Evolutionary conservation across 2,888 invertebrate species (phyloP).

Genomic region (Crepidodera aurea): DNA sequence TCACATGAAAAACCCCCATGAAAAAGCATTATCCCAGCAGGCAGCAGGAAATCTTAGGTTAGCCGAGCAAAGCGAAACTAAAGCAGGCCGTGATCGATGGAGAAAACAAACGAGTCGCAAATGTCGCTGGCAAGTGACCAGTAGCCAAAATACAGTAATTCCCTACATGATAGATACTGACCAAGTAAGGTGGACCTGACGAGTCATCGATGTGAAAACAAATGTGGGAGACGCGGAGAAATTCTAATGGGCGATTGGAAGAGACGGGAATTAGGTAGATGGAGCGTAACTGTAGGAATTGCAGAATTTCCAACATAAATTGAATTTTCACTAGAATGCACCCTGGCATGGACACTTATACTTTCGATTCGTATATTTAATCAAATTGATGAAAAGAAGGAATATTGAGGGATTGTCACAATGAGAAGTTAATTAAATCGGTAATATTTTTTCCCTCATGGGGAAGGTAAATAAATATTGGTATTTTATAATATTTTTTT

Average conservation of each 20-base stretch:
- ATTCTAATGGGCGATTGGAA: conserved; percentile 40
- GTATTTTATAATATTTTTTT: too few relatives aligned
- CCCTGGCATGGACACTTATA: conserved; percentile 54
- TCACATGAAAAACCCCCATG: background rate
- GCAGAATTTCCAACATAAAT: conserved; percentile 61
- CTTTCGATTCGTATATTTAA: conserved; percentile 51
- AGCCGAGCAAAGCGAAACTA: background rate
- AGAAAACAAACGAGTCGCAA: conserved; percentile 49
- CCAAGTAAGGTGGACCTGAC: conserved; percentile 30
- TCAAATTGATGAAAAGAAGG: conserved; percentile 34
- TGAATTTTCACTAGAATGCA: conserved; percentile 60
- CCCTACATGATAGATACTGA: conserved; percentile 58
- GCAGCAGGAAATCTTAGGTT: conserved; percentile 7
- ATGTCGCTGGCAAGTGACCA: conserved; percentile 61
- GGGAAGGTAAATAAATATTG: too few relatives aligned
- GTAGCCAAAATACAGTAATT: conserved; percentile 58
- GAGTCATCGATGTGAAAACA: background rate
- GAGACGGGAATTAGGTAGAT: conserved; percentile 57
- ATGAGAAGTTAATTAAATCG: background rate
- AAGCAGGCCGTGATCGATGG: conserved; percentile 35
- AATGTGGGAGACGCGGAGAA: background rate
- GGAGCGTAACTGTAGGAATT: conserved; percentile 58
- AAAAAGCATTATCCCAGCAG: background rate
- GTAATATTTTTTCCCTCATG: too few relatives aligned
- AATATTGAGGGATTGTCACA: background rate